These are phyloP conservation scores for Drosophila punjabiensis DNA, from an alignment of 1,140 invertebrate genomes.

Conservation along the genomic window DNA sequence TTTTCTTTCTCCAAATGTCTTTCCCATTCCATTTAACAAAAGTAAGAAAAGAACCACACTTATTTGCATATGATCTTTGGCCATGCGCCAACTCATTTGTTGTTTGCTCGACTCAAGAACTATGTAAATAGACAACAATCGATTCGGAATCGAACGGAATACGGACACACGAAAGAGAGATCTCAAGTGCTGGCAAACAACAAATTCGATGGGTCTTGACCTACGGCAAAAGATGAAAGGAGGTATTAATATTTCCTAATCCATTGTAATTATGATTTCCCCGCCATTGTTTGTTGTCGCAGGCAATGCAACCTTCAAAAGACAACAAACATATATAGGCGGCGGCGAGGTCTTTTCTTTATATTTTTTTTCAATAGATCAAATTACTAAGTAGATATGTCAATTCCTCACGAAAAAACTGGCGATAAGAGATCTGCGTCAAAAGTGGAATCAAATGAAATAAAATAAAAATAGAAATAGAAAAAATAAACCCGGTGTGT, in stretches of 20 bases:
- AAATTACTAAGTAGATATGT: slow-evolving; percentile 79
- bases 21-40: not conserved
- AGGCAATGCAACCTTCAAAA: slow-evolving; percentile 62
- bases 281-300: slow-evolving; percentile 74
- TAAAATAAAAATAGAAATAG: slow-evolving; percentile 10
- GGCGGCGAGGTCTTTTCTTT: slow-evolving; percentile 35
- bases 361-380: slow-evolving; percentile 59
- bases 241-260: slow-evolving; percentile 80
- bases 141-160: slow-evolving; percentile 8
- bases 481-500: slow-evolving; percentile 20
- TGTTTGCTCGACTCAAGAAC: slow-evolving; percentile 58
- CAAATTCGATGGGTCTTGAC: slow-evolving; percentile 23
- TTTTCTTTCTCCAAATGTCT: not conserved
- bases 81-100: slow-evolving; percentile 74
- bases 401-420: slow-evolving; percentile 69
- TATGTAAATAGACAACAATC: slow-evolving; percentile 53
- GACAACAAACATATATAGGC: slow-evolving; percentile 35
- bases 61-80: slow-evolving; percentile 59
- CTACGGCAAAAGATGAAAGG: slow-evolving; percentile 69
- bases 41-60: slow-evolving; percentile 27
- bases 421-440: slow-evolving; percentile 75
- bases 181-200: slow-evolving; percentile 52
- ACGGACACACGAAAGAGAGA: slow-evolving; percentile 19
- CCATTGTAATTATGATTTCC: slow-evolving; percentile 82
- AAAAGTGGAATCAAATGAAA: slow-evolving; percentile 27